Evolutionary conservation across 2,113 vertebrate species (phyloP), one percentile per base, ranked within the genome.

Genomic region (Anser cygnoides): DNA sequence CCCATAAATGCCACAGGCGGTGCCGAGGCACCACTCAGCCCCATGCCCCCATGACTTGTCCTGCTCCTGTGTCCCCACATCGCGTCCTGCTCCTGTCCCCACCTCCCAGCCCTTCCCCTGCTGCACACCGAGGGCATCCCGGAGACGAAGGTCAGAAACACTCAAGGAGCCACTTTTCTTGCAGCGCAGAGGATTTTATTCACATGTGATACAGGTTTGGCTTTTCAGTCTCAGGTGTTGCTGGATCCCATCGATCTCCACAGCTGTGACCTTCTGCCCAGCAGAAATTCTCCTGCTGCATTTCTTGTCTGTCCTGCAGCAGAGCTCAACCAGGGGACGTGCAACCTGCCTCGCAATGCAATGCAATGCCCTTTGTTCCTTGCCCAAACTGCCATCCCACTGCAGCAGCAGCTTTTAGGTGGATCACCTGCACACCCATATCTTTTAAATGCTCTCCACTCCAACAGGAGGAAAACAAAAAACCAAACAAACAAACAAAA

Each of bases 31-130:
- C 11, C 17, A 7, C 31, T 58, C 8, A 25, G 13, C 21, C 49
- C 44, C 28, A 15, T 1, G 0, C 1, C 7, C 0, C 63, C 41
- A 7, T 6, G 18, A 28, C 5, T 1, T 9, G 49, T 0, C 31
- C 67, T 16, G 41, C 73, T 19, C 21, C 28, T 49, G 20, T 22
- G 46, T 49, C 46, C 20, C 63, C 28, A 11, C 7, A 28, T n/a
- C 6, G 1, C 9, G 49, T 0, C 31, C 62, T 16, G 41, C 73
- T 19, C 28, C 46, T 20, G 17, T 35, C 26, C 43, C 55, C 57
- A 19, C 6, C 58, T 46, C 33, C 8, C 14, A 20, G 33, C 1
- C 5, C 28, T 67, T 35, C 49, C 43, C 52, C 41, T 31, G 43
- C 43, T 29, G 4, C 0, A 0, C 8, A 0, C 70, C 25, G 20